Percentiles rank a stretch among this genome's conserved stretches.
Conservation (phyloP, 2,113 vertebrate species). For the Myotis brandtii region DNA sequence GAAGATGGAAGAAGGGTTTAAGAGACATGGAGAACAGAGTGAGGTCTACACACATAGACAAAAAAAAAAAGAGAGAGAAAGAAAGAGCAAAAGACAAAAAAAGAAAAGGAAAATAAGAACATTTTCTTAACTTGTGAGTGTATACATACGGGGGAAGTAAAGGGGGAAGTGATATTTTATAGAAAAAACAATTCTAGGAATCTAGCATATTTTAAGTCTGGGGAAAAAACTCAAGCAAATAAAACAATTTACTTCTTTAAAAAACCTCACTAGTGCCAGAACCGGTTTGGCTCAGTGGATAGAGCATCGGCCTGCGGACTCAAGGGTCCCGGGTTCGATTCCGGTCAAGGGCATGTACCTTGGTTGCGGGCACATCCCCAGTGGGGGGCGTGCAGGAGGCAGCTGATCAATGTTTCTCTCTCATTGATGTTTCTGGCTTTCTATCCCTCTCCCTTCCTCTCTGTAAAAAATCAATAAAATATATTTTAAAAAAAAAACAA, state of each 20-base stretch:
- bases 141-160: background rate
- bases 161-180: background rate
- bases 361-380: no score
- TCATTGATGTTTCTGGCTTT: no score
- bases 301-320: no score
- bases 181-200: background rate
- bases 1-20: background rate
- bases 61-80: background rate
- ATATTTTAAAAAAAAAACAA: no score
- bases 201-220: background rate
- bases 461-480: no score
- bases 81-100: background rate
- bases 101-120: no score
- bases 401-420: no score
- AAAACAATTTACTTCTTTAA: background rate
- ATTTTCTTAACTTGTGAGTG: background rate
- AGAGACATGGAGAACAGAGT: background rate
- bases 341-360: no score
- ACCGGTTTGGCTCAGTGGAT: no score
- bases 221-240: background rate
- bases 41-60: background rate
- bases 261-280: background rate
- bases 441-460: no score
- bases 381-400: no score
- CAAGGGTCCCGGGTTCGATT: no score